Conservation (phyloP, 2,888 invertebrate species). For the Ectemnius lituratus region DNA sequence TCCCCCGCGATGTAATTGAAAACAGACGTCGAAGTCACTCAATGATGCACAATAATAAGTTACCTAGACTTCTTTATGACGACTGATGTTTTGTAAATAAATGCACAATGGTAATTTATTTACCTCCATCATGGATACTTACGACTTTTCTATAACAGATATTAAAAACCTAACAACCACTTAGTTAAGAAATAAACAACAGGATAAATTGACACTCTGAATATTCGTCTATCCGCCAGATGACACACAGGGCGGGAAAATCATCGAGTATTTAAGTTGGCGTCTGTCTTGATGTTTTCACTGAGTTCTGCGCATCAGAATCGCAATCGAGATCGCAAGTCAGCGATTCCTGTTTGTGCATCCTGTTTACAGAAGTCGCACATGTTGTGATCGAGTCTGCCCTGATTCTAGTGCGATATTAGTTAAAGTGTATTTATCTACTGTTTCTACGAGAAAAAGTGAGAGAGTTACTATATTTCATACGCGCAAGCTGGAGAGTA, state of each 20-base stretch:
- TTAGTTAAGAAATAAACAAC: not conserved
- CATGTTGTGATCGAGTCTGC: conserved; percentile 2
- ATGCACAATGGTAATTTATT: not conserved
- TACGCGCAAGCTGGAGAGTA: not conserved
- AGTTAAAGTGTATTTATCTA: not conserved
- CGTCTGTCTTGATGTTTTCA: not conserved
- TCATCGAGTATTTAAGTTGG: not conserved
- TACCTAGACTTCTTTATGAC: not conserved
- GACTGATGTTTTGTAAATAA: conserved; percentile 22
- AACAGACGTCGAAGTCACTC: not conserved
- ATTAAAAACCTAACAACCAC: too few species aligned
- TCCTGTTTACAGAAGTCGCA: not conserved
- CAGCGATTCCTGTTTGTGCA: not conserved
- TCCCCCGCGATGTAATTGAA: not conserved
- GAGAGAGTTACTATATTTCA: not conserved
- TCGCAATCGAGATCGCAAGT: not conserved
- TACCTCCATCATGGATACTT: conserved; percentile 26
- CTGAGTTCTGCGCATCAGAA: conserved; percentile 3
- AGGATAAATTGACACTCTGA: not conserved
- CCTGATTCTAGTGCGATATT: not conserved
- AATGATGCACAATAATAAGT: not conserved
- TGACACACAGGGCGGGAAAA: not conserved
- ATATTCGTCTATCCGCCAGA: not conserved
- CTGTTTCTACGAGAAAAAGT: not conserved
- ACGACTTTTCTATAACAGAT: conserved; percentile 47